A percentile compares a stretch with the other conserved stretches of the same genome.
These are phyloP conservation scores for Dasypus novemcinctus DNA, from an alignment of 2,113 vertebrate genomes.

Conservation along the genomic window DNA sequence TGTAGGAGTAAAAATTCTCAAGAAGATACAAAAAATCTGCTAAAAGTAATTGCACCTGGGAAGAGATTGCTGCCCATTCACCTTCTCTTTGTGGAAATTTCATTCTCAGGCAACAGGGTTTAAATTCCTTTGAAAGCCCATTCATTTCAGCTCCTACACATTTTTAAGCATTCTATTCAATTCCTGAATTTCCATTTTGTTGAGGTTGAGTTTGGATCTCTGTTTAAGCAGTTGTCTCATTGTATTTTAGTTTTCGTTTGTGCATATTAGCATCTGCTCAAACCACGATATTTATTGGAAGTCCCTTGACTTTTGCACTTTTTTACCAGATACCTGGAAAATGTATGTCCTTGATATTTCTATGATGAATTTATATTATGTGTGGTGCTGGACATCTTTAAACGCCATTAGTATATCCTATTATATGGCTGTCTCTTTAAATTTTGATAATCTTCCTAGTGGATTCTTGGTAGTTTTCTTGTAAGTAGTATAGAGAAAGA, in stretches of 20 bases:
- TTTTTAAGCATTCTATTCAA: background rate
- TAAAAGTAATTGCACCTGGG: background rate
- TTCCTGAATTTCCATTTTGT: background rate
- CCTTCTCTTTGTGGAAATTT: background rate
- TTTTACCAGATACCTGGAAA: background rate
- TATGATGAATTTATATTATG: background rate
- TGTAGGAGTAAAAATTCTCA: background rate
- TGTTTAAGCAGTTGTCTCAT: background rate
- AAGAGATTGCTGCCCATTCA: background rate
- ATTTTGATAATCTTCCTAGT: background rate
- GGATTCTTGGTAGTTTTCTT: background rate
- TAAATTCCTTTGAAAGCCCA: background rate
- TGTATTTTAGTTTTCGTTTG: background rate
- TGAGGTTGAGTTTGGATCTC: background rate
- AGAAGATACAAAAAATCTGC: background rate
- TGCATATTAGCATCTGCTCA: background rate
- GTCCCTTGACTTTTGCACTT: background rate
- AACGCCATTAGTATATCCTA: background rate
- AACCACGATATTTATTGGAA: background rate
- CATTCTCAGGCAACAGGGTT: background rate
- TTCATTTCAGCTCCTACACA: background rate
- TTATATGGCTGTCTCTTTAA: background rate
- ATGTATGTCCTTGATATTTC: background rate
- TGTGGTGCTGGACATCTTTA: background rate
- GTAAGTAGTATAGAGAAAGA: background rate